Base-by-base conservation (phyloP, 2,797 vertebrate genomes). In the Pipistrellus pygmaeus region DNA sequence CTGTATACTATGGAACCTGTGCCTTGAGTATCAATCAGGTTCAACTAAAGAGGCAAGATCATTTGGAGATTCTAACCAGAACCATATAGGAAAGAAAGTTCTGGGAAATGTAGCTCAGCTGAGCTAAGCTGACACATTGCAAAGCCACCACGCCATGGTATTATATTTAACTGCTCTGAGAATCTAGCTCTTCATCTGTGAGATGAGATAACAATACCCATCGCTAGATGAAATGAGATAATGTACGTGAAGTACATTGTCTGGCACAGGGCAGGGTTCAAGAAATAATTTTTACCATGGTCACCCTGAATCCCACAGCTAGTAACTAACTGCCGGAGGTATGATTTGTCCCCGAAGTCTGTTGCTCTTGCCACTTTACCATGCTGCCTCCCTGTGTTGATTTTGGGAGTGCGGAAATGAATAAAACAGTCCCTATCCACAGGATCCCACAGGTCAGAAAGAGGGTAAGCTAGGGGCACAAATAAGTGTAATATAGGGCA, bases 21-120 rank as follows among this genome's bases (percentile, higher is more conserved):
- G 41, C 55, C 23, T 0, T 13, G 5, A 14, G 23, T 82, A 60
- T 81, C 35, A 69, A n/a, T 68, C 80, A 78, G 69, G 13, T 73
- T 88, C 60, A 64, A 17, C 30, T 27, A 82, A 44, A 90, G 80
- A 93, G 80, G 18, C 35, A 86, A 62, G 91, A 46, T 12, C 8
- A 78, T 30, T 82, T 46, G 80, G 46, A 75, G 66, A 89, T 27
- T 86, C 60, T 68, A 27, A 88, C n/a, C 38, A 51, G 38, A 80
- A 46, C 86, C 35, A 66, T 14, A 20, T 3, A 66, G 66, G 55
- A 93, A 90, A 77, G 48, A 53, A 66, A 35, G 77, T 88, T 66
- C 87, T 76, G 89, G 93, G 81, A 96, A 78, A 72, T 68, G 53
- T 85, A 92, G 76, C 94, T 85, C 81, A n/a, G 38, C n/a, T 20